phyloP scores from a whole-genome alignment of 2,113 vertebrate species.

The Rhea pennata region DNA sequence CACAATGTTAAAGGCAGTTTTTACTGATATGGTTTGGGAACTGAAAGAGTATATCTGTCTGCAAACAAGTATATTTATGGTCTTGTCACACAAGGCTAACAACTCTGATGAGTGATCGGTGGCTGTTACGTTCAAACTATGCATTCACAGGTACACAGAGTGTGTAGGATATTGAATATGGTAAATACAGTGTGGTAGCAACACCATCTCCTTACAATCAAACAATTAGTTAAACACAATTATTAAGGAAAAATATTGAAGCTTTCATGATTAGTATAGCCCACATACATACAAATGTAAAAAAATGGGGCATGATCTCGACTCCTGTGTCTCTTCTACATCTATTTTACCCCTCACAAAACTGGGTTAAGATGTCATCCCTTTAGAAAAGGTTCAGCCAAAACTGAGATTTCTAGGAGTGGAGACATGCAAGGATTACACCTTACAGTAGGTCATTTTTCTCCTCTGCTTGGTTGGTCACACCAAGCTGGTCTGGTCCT shows the following conservation, averaged over 20 bases:
- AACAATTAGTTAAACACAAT: background rate
- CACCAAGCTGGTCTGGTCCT: too few species aligned
- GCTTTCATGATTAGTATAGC: background rate
- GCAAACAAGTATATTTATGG: background rate
- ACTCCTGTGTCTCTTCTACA: background rate
- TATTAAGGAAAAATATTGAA: background rate
- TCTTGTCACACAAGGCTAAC: background rate
- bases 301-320: background rate
- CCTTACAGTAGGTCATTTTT: too few species aligned
- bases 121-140: background rate
- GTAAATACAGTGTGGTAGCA: background rate
- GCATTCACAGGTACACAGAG: background rate
- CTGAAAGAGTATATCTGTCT: background rate
- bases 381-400: background rate
- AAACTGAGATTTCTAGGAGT: background rate
- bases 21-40: background rate
- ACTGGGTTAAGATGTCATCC: background rate
- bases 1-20: background rate
- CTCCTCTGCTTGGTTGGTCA: too few species aligned
- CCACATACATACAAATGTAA: background rate
- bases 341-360: background rate
- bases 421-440: background rate
- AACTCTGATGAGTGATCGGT: background rate
- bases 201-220: background rate
- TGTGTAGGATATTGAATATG: background rate